Conservation (phyloP, 2,797 vertebrate genomes). For the Sciurus vulgaris region DNA sequence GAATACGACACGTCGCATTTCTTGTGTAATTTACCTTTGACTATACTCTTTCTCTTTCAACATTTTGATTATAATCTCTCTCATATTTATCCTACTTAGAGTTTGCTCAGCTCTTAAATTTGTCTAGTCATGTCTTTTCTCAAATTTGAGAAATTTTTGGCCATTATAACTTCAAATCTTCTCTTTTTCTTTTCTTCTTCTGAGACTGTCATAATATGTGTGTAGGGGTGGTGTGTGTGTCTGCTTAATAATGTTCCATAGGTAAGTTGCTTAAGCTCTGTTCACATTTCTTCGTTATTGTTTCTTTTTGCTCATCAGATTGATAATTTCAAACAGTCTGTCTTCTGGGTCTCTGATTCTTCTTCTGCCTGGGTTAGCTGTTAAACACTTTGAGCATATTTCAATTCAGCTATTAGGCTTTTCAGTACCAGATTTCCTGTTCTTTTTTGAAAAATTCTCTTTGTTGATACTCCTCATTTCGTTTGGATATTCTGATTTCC, state of each 20-base stretch:
- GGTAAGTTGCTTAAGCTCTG: not conserved
- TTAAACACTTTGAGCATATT: not conserved
- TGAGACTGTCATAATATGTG: not conserved
- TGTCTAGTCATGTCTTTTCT: not conserved
- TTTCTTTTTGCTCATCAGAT: not conserved
- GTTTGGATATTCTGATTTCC: not conserved
- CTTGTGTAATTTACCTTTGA: not conserved
- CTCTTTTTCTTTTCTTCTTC: not conserved
- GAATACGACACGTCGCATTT: not conserved
- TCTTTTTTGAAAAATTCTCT: not conserved
- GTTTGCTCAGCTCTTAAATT: not conserved
- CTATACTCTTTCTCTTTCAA: not conserved
- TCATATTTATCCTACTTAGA: not conserved
- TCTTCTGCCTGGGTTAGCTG: not conserved
- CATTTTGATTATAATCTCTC: not conserved
- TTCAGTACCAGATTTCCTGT: not conserved
- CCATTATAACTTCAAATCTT: not conserved
- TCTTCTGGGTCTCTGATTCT: not conserved
- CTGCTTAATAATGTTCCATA: not conserved
- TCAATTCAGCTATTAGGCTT: not conserved
- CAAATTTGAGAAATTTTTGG: not conserved
- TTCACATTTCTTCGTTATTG: not conserved
- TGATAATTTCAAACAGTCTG: not conserved
- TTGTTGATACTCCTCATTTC: not conserved
- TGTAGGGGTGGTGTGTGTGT: not conserved